Percentiles rank a stretch among this genome's conserved stretches.
These are phyloP conservation scores for Brotula barbata DNA, from an alignment of 2,797 vertebrate species.

Conservation along the genomic window DNA sequence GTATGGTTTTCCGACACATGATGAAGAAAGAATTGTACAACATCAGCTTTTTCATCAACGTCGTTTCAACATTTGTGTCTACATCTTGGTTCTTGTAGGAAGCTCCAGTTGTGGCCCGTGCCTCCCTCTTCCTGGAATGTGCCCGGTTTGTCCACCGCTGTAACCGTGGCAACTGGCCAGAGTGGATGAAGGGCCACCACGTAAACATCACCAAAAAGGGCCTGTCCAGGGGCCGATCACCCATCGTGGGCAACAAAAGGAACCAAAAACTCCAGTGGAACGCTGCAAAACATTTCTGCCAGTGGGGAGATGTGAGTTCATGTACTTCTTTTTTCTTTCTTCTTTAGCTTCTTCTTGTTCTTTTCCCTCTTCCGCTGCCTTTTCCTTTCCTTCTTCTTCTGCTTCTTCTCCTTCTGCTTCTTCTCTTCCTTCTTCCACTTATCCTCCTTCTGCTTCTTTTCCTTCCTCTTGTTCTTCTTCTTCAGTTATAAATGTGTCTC, in stretches of 20 bases:
- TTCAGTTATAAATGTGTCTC: not conserved
- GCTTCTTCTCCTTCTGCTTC: not conserved
- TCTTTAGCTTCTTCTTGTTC: not conserved
- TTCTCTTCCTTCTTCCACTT: not conserved
- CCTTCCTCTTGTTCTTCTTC: not conserved
- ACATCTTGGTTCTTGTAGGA: conserved; percentile 76
- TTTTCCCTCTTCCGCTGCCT: too few species aligned
- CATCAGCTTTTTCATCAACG: not conserved
- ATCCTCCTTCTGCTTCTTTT: too few species aligned
- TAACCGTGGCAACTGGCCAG: conserved; percentile 98
- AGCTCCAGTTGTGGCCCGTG: conserved; percentile 93
- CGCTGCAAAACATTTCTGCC: conserved; percentile 97
- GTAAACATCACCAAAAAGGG: conserved; percentile 97
- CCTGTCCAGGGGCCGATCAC: conserved; percentile 92
- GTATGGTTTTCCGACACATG: conserved; percentile 69
- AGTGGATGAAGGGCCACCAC: conserved; percentile 99
- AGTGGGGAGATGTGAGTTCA: conserved; percentile 95
- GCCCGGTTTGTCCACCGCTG: conserved; percentile 97
- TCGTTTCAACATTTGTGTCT: not conserved
- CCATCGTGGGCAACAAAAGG: conserved; percentile 93
- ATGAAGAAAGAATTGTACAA: not conserved
- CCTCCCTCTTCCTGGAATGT: conserved; percentile 95
- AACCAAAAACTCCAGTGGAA: conserved; percentile 99
- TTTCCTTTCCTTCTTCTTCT: too few species aligned
- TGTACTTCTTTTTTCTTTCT: too few species aligned